A percentile compares a stretch with the other conserved stretches of the same genome.
Evolutionary conservation across 1,140 invertebrate genomes (phyloP).

Genomic region (Globodera ellingtonae): DNA sequence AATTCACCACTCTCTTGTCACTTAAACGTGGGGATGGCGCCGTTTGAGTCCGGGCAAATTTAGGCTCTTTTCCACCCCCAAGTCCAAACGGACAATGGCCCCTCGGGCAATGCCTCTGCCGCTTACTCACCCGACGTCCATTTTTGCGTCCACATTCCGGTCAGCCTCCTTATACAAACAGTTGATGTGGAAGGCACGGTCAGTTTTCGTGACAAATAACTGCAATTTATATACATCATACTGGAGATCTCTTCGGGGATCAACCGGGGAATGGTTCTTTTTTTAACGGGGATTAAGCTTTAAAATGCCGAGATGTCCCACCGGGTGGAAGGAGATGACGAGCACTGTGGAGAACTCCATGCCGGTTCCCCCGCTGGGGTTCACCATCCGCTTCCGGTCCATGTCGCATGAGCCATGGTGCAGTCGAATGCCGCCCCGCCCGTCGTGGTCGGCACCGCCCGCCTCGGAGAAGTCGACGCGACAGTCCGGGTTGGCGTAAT

Average conservation of each 20-base stretch:
- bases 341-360: slow-evolving; percentile 64
- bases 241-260: neutral
- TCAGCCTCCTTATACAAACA: slow-evolving; percentile 60
- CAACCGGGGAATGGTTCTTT: too few species aligned
- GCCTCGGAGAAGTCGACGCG: slow-evolving; percentile 58
- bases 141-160: slow-evolving; percentile 47
- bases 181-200: slow-evolving; percentile 64
- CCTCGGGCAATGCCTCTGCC: neutral
- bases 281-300: neutral
- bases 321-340: slow-evolving; percentile 63
- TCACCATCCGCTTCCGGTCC: slow-evolving; percentile 56
- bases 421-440: slow-evolving; percentile 59
- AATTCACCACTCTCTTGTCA: too few species aligned
- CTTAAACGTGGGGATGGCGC: neutral
- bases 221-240: slow-evolving; percentile 29
- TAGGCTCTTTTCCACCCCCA: neutral
- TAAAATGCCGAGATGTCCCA: slow-evolving; percentile 21
- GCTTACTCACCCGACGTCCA: slow-evolving; percentile 59
- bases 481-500: slow-evolving; percentile 63
- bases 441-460: slow-evolving; percentile 31
- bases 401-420: slow-evolving; percentile 64
- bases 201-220: slow-evolving; percentile 64
- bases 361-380: slow-evolving; percentile 50
- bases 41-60: neutral
- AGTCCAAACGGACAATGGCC: neutral